Evolutionary conservation across 2,888 invertebrate genomes (phyloP), one percentile per base, ranked within the genome.

Genomic region (Phyto melanocephala): DNA sequence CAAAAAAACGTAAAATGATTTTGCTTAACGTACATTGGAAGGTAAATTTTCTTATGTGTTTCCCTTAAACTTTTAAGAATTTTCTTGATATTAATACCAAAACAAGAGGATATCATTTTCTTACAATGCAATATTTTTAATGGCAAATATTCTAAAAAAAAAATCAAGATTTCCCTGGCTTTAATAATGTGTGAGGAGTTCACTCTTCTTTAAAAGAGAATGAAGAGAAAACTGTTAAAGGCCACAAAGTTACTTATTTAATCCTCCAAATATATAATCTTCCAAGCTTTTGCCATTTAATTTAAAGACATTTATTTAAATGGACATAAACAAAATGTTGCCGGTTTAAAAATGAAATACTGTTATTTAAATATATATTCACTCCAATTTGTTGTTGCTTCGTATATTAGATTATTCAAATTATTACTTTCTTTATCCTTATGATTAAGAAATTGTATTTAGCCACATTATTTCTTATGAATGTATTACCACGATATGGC

Each of bases 371-470:
- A 54, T 52, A 52, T 52, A 40, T 72, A 8, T n/a, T n/a, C n/a
- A n/a, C n/a, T n/a, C 50, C 24, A 5, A 42, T 40, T 42, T 54
- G 4, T 15, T 15, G n/a, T 15, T 42, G 6, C 0, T 45, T 24
- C 45, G 3, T 5, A 54, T 45, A 33, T 22, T 47, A 65, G 65
- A 56, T 56, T 75, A 65, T 58, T 67, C 28, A 65, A 63, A 65
- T 65, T 37, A 56, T 35, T 42, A 35, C 17, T 67, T 45, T n/a
- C n/a, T 67, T 58, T 76, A n/a, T 71, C 70, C 50, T 52, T 50
- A 28, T 60, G 71, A 76, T 71, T 71, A 42, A 70, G 63, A 70
- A 75, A 70, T 70, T 70, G 50, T 54, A 70, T 75, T 70, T 75
- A 75, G 42, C 50, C 40, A 28, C 70, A 80, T 65, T 50, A 75